phyloP scores from a whole-genome alignment of 2,113 vertebrate species.

The Pycnonotus jocosus region DNA sequence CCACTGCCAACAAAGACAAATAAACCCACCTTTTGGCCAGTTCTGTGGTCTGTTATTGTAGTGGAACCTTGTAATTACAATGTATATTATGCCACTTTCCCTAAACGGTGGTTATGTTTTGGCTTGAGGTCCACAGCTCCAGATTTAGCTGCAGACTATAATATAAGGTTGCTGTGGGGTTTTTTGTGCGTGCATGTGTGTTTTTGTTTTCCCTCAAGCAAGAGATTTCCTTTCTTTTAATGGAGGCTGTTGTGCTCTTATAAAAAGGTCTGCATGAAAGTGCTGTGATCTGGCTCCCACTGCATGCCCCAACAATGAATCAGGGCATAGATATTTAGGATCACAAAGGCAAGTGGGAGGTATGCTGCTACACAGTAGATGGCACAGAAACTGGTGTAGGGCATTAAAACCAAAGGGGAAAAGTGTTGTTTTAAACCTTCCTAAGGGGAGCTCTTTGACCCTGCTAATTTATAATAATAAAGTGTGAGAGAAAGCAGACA shows the following conservation, averaged over 20 bases:
- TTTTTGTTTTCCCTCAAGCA: not conserved
- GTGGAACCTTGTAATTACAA: not conserved
- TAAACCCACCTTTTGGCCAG: not conserved
- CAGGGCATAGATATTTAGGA: not conserved
- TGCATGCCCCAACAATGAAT: not conserved
- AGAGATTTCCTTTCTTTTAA: slow-evolving; percentile 21
- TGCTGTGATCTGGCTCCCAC: slow-evolving; percentile 42
- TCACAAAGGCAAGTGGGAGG: slow-evolving; percentile 44
- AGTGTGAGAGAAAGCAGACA: slow-evolving; percentile 51
- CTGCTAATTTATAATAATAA: slow-evolving; percentile 59
- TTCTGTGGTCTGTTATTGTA: not conserved
- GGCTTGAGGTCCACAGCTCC: not conserved
- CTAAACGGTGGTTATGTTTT: not conserved
- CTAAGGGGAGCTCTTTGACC: slow-evolving; percentile 47
- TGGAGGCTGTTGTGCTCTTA: not conserved
- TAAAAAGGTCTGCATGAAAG: slow-evolving; percentile 6
- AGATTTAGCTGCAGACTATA: not conserved
- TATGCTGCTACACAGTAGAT: not conserved
- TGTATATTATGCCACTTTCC: not conserved
- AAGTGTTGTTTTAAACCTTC: slow-evolving; percentile 56
- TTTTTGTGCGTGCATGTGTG: fast-evolving
- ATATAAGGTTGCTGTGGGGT: not conserved
- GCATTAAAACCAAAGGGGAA: slow-evolving; percentile 23
- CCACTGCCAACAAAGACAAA: not conserved
- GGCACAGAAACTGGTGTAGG: not conserved